Conservation (phyloP, 2,888 invertebrate genomes). For the Salpingus planirostris region DNA sequence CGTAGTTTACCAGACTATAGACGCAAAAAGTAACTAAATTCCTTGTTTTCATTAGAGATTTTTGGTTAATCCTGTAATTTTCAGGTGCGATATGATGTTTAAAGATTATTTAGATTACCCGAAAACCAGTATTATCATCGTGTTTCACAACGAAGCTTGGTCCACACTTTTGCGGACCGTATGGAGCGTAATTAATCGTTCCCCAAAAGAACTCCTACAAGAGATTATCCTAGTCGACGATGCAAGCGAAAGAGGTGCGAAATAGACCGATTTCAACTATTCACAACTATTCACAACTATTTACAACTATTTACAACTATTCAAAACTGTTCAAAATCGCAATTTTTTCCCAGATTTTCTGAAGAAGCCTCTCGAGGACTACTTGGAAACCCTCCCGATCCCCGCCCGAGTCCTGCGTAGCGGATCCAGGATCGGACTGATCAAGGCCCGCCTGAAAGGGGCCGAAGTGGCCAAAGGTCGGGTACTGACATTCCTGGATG, state of each 20-base stretch:
- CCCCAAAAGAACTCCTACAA: constrained; percentile 64
- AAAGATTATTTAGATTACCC: constrained; percentile 57
- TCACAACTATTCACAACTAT: too few species aligned
- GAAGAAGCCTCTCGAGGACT: constrained; percentile 55
- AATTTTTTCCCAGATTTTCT: constrained; percentile 48
- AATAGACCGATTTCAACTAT: neutral
- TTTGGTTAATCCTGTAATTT: constrained; percentile 16
- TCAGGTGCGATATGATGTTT: constrained; percentile 56
- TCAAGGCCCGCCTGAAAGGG: constrained; percentile 74
- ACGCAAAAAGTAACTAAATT: constrained; percentile 55
- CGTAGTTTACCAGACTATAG: constrained; percentile 77
- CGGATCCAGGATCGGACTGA: constrained; percentile 61
- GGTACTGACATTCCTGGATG: constrained; percentile 83
- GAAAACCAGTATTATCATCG: constrained; percentile 85
- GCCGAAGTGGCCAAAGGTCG: constrained; percentile 62
- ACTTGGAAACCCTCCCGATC: constrained; percentile 53
- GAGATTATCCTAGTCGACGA: constrained; percentile 88
- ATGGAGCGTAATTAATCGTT: constrained; percentile 85
- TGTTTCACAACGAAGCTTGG: constrained; percentile 99
- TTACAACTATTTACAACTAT: too few species aligned
- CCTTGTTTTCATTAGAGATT: neutral
- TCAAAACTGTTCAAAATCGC: neutral
- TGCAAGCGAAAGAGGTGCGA: constrained; percentile 71
- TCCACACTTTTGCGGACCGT: constrained; percentile 91
- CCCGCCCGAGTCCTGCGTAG: constrained; percentile 58